phyloP scores from a whole-genome alignment of 2,113 vertebrate genomes.

The Sinocyclocheilus rhinocerous region DNA sequence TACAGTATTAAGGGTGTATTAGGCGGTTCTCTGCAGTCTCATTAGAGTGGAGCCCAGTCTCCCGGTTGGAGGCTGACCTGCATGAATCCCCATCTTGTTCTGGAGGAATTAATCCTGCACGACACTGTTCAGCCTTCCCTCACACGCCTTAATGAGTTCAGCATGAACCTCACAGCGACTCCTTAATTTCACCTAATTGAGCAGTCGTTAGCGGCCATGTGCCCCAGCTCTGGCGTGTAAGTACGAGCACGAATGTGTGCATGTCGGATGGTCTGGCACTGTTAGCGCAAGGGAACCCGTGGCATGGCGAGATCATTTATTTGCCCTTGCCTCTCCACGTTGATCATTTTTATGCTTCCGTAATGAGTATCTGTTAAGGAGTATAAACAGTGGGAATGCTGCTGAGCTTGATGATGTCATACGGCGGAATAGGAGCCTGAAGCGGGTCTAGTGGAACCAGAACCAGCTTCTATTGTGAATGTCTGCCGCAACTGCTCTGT shows the following conservation, averaged over 20 bases:
- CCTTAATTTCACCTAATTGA: constrained; percentile 78
- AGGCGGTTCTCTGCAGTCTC: constrained; percentile 49
- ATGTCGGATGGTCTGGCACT: constrained; percentile 65
- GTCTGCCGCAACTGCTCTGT: background rate
- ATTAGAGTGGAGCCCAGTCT: constrained; percentile 54
- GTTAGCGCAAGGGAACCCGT: constrained; percentile 37
- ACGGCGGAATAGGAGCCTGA: constrained; percentile 64
- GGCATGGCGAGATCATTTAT: constrained; percentile 71
- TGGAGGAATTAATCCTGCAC: constrained; percentile 67
- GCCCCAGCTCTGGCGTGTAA: constrained; percentile 61
- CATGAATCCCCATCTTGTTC: constrained; percentile 58
- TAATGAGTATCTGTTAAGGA: constrained; percentile 75
- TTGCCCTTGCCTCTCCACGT: constrained; percentile 64
- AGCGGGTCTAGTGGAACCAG: constrained; percentile 41
- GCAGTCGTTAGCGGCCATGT: constrained; percentile 71
- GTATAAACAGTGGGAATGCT: constrained; percentile 70
- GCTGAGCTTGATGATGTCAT: constrained; percentile 72
- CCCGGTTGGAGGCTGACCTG: constrained; percentile 58
- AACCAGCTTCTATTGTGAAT: background rate
- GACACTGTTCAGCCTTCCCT: constrained; percentile 62
- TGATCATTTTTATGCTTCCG: constrained; percentile 77
- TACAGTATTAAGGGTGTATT: constrained; percentile 45
- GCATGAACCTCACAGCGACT: constrained; percentile 72
- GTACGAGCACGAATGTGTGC: constrained; percentile 30
- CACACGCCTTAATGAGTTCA: constrained; percentile 73